These are phyloP conservation scores for Apamea sordens DNA, from an alignment of 2,888 invertebrate genomes.

Conservation along the genomic window DNA sequence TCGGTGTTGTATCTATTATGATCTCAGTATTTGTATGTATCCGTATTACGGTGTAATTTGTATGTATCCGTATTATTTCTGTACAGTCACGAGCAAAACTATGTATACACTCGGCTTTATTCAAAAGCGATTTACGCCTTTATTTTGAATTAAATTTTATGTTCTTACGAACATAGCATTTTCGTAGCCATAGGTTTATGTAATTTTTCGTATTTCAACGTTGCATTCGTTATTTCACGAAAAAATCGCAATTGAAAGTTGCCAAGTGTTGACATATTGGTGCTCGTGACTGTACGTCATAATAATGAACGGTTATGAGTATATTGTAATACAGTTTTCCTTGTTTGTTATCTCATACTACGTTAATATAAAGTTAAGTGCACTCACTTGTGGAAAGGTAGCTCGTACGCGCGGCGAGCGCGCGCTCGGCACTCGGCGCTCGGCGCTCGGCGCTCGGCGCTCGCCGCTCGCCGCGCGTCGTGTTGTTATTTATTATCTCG, in stretches of 20 bases:
- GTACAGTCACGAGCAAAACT: no score
- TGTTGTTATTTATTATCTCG: conserved; percentile 65
- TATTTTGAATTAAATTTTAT: no score
- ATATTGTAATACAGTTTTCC: conserved; percentile 48
- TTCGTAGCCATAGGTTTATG: no score
- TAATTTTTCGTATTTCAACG: no score
- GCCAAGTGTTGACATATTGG: no score
- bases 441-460: conserved; percentile 1
- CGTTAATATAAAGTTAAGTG: conserved; percentile 45
- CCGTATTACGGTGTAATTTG: conserved; percentile 57
- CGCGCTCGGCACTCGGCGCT: neutral
- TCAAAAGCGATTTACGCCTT: no score
- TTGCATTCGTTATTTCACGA: no score
- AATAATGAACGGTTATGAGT: conserved; percentile 55
- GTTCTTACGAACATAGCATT: no score
- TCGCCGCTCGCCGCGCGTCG: conserved; percentile 33
- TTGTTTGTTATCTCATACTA: conserved; percentile 59
- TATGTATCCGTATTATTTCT: no score
- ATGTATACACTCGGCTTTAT: no score
- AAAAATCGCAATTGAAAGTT: no score
- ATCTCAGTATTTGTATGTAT: conserved; percentile 75
- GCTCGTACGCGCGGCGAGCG: conserved; percentile 16
- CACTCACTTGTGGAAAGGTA: conserved; percentile 50
- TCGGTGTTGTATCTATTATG: conserved; percentile 74
- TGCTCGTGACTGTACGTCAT: conserved; percentile 58